Conservation (phyloP, 2,888 invertebrate species). For the Beris morrisii region DNA sequence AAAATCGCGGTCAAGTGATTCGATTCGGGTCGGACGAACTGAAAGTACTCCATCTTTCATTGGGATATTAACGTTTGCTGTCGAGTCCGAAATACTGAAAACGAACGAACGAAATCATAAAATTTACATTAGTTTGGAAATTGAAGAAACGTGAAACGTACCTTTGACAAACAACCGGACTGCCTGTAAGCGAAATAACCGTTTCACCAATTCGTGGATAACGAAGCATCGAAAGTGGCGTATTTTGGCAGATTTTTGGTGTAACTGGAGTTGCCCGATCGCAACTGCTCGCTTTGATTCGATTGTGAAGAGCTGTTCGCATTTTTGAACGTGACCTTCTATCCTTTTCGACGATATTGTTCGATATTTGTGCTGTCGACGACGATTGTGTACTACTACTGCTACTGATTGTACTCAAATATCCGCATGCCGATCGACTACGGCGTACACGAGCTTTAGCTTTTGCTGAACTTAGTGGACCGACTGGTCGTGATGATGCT, state of each 20-base stretch:
- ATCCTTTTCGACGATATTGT: slow-evolving; percentile 30
- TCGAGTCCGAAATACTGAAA: slow-evolving; percentile 49
- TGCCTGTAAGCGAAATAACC: slow-evolving; percentile 53
- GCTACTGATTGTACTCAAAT: slow-evolving; percentile 4
- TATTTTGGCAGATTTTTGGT: slow-evolving; percentile 41
- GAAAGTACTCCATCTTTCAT: slow-evolving; percentile 53
- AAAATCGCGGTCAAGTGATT: slow-evolving; percentile 47
- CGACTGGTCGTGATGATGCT: slow-evolving; percentile 43
- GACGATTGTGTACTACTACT: slow-evolving; percentile 8
- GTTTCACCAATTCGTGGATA: slow-evolving; percentile 55
- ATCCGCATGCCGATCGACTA: slow-evolving; percentile 51
- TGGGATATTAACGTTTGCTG: slow-evolving; percentile 56
- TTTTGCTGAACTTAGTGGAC: slow-evolving; percentile 52
- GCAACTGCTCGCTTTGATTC: slow-evolving; percentile 52
- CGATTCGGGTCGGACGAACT: slow-evolving; percentile 51
- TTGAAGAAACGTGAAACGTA: slow-evolving; percentile 42
- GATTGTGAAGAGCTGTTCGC: slow-evolving; percentile 48
- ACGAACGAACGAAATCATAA: not conserved
- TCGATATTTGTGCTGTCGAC: not conserved
- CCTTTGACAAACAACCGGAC: slow-evolving; percentile 53
- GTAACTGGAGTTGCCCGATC: slow-evolving; percentile 47
- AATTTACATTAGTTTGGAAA: not conserved
- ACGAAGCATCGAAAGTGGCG: slow-evolving; percentile 51
- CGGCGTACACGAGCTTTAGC: slow-evolving; percentile 49
- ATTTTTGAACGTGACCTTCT: slow-evolving; percentile 49